Evolutionary conservation across 2,888 invertebrate species (phyloP), one percentile per base, ranked within the genome.

Genomic region (Orthosia gothica): DNA sequence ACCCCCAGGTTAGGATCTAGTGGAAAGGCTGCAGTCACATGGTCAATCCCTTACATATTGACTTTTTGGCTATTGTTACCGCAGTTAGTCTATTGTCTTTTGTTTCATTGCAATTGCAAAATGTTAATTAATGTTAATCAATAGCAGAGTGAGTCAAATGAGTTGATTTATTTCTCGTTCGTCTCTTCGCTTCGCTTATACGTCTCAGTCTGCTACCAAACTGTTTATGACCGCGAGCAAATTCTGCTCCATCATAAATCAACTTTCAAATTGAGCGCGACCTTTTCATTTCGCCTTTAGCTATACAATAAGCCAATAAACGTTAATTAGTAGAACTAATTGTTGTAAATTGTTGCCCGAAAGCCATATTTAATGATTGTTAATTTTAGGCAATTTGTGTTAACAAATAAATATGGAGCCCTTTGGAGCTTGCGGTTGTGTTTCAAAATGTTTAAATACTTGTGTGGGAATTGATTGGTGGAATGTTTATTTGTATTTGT

Each of bases 321-420:
- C 32, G 40, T 63, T 69, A 74, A 81, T 83, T 81, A 83, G 54
- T n/a, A 20, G 3, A 47, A 23, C 61, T 83, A 83, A 83, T 85
- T 79, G 61, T 83, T 67, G 74, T 85, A 49, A 75, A 75, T 79
- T 72, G 83, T 83, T 62, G 72, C 49, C 57, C 66, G 5, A 54
- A 55, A 86, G 86, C 72, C 61, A 54, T 71, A 26, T 66, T 66
- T 78, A 79, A 83, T 47, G 11, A 70, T 70, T 68, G 63, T 78
- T 74, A 69, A 69, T 85, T 64, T 74, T 47, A 71, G 50, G 57
- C 65, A 62, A 75, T 79, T 79, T 68, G 54, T 75, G 52, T 58
- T 79, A 69, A 63, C 55, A 73, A 72, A 72, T 79, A 83, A 67
- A 71, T 85, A 61, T 79, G 49, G 26, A 52, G 83, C 40, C 20